Percentiles rank a stretch among this genome's conserved stretches.
These are phyloP conservation scores for Odontamblyopus rebecca DNA, from an alignment of 2,797 vertebrate genomes.

Conservation along the genomic window DNA sequence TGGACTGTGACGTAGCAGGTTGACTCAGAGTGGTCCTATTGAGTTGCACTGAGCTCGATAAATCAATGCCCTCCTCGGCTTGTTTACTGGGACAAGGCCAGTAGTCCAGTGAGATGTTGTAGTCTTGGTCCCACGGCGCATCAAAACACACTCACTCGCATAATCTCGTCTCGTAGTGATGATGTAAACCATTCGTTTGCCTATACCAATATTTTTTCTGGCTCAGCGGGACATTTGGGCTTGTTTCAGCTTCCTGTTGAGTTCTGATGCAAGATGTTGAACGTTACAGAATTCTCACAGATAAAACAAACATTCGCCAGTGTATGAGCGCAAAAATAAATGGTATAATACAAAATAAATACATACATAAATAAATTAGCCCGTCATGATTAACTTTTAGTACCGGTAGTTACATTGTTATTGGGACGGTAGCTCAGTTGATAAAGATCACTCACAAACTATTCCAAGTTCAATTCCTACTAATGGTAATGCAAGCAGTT, in stretches of 20 bases:
- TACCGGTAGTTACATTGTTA: too few species aligned
- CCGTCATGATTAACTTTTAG: too few species aligned
- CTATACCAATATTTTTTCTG: not conserved
- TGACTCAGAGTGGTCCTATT: not conserved
- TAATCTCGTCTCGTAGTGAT: not conserved
- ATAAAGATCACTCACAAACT: too few species aligned
- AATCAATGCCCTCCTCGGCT: not conserved
- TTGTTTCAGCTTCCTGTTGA: conserved; percentile 30
- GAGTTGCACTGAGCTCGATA: not conserved
- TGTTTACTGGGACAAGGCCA: conserved; percentile 10
- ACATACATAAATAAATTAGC: too few species aligned
- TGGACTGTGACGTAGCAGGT: not conserved
- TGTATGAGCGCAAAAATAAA: too few species aligned
- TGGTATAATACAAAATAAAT: too few species aligned
- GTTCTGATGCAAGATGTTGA: conserved; percentile 53
- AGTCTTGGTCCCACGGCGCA: not conserved
- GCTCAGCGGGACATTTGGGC: conserved; percentile 23
- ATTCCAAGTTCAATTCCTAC: too few species aligned
- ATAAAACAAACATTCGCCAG: too few species aligned
- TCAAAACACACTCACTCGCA: not conserved
- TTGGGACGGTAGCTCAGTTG: too few species aligned
- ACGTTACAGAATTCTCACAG: conserved; percentile 16
- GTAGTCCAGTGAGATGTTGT: not conserved
- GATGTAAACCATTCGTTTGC: not conserved
- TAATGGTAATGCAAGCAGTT: too few species aligned